Base-by-base conservation (phyloP, 92 coral and sea anemone species). In the Zoanthus solanderi region DNA sequence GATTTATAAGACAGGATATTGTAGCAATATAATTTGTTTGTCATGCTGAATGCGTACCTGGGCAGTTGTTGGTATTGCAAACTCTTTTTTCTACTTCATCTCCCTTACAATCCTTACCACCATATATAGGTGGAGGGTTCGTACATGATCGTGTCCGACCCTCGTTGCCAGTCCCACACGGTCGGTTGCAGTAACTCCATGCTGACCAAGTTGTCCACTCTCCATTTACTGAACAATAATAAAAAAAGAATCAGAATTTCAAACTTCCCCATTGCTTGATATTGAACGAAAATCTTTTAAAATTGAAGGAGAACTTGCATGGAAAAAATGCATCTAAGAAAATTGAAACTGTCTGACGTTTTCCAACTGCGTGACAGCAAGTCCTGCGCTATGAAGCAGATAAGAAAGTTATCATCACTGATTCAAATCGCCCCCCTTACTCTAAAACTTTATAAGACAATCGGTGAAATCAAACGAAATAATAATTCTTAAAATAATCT, bases 151-250 rank as follows among this genome's bases (percentile, higher is more conserved):
- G 85, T 16, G 46, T 12, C 46, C 85, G 65, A 5, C 46, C 23
- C 45, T 81, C 85, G 60, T 46, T 46, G 0, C 85, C 85, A 81
- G 85, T 45, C 7, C 85, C 85, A 66, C 85, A 81, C 47, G 85
- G 75, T 14, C 85, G 71, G 74, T 81, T 63, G 15, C 85, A 81
- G 61, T 81, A 81, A 8, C 58, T 81, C 85, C 85, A 81, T 6
- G 7, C 56, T 2, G 85, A 18, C 85, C 85, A 81, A 12, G 3
- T 6, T 12, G 85, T 46, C 85, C 85, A 81, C 0, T 23, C 75
- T 18, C 85, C 85, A 63, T 81, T 29, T 16, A 81, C 85, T 58
- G 23, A 53, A 9, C 15, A 9, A 9, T 53, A 53, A 23, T 23
- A 23, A 23, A 23, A 23, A 8, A 9, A 9, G 12, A 9, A 53